Evolutionary conservation across 2,888 invertebrate species (phyloP).

Genomic region (Protula sp.): DNA sequence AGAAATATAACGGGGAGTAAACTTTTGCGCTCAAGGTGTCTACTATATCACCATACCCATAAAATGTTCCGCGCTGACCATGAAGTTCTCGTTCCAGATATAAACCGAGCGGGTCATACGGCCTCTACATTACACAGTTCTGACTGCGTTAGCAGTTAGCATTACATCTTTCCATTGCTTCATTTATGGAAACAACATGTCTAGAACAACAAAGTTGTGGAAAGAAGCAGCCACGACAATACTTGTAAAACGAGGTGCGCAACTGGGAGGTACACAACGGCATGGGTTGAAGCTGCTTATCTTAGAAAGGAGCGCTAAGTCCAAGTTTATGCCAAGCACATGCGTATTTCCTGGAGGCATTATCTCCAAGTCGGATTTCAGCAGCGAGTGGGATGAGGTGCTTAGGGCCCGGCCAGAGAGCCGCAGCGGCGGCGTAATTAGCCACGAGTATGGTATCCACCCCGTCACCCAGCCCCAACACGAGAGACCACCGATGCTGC

Average conservation of each 20-base stretch:
- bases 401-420: background rate
- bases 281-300: conserved; percentile 47
- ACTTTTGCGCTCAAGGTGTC: no score
- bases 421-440: background rate
- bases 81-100: no score
- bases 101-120: no score
- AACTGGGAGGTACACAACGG: background rate
- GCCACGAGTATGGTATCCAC: no score
- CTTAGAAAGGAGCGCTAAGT: conserved; percentile 62
- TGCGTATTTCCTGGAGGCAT: conserved; percentile 88
- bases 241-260: background rate
- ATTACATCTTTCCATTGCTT: no score
- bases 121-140: no score
- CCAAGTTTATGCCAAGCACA: conserved; percentile 70
- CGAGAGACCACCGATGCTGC: background rate
- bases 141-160: no score
- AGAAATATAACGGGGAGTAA: no score
- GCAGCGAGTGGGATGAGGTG: conserved; percentile 61
- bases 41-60: no score
- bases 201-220: no score
- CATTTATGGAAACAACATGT: no score
- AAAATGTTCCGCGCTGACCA: no score
- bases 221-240: background rate
- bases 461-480: background rate
- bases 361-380: conserved; percentile 65